Base-by-base conservation (phyloP, 2,888 invertebrate species). In the Subacronicta megacephala region DNA sequence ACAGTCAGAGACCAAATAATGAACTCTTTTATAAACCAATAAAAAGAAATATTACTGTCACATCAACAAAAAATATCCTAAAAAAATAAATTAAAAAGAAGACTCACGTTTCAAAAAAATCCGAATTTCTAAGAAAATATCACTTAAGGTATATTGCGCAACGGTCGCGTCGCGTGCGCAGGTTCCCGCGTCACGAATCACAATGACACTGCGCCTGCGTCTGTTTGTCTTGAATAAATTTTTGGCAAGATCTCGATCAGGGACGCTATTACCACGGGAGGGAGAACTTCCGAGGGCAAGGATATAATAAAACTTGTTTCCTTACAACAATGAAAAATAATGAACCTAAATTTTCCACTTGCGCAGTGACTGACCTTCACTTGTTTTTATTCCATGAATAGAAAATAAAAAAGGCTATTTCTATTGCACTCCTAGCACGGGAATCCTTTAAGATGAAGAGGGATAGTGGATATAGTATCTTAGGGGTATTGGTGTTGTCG, bases 161-260 rank as follows among this genome's bases (percentile, higher is more conserved):
- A 56, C 17, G 12, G 12, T 12, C 13, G 3, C 13, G 20, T 37
- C 49, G 58, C 74, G 74, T 29, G 62, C 56, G 43, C 56, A 12
- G 40, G 16, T 6, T 40, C 17, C 10, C 52, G 44, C 49, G 36
- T 17, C 45, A 54, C 62, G 20, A 42, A 36, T 74, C 62, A 55
- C 56, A 66, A 49, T 59, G 54, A 52, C 44, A 17, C 35, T 5
- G 13, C 20, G 13, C 35, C 41, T 9, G 15, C 20, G 13, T 42
- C 41, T 37, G 51, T 54, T 41, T 50, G 56, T 9, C 23, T 12
- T 29, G 41, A 44, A 33, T 16, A 16, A 38, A 52, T 51, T 62
- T 45, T 31, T 9, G 13, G 15, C 9, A 18, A 59, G 43, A 60
- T 61, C 40, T 42, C 33, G 38, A 41, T 46, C 43, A 52, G 13